Evolutionary conservation across 2,797 vertebrate species (phyloP), one percentile per base, ranked within the genome.

Genomic region (Phrynocephalus vlangalii): DNA sequence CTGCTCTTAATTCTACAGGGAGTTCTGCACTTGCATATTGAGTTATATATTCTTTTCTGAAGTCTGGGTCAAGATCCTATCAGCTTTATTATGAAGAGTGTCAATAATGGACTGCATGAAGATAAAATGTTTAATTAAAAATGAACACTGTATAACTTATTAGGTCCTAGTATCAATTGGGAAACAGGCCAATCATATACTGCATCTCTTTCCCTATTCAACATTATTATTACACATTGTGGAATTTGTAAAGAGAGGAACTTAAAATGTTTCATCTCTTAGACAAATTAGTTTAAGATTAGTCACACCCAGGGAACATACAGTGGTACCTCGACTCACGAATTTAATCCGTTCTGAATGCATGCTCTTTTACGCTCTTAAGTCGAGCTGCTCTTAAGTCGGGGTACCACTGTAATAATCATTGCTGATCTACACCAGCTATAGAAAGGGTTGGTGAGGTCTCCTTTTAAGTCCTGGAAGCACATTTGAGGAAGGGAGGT

Each of bases 71-170:
- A 94, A 94, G 92, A 95, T 95, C 86, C 90, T 95, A 95, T 95
- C 94, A 91, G 88, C 88, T 92, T 89, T 92, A 88, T 92, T 94
- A 93, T 92, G 85, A 95, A 83, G 88, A 95, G 92, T 92, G 92
- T 95, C 95, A 95, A 94, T 95, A 95, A 92, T 93, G 87, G 84
- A 24, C 92, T 89, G 75, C 52, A 52, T 0, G 0, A 89, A 91
- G 93, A 95, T 93, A 93, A 95, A 95, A 94, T 87, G 92, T 92
- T 95, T 95, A 95, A 95, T 95, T 95, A 94, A 94, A 95, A 95
- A 94, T 89, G 93, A 95, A 94, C 94, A 92, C 50, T 85, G 91
- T 90, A 83, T 52, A 94, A 93, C 90, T 92, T 86, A 94, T 90
- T 88, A 95, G 92, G 86, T 90, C 90, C 89, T 87, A 85, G 91